phyloP scores from a whole-genome alignment of 2,888 invertebrate genomes.

The Cryptops parisi region DNA sequence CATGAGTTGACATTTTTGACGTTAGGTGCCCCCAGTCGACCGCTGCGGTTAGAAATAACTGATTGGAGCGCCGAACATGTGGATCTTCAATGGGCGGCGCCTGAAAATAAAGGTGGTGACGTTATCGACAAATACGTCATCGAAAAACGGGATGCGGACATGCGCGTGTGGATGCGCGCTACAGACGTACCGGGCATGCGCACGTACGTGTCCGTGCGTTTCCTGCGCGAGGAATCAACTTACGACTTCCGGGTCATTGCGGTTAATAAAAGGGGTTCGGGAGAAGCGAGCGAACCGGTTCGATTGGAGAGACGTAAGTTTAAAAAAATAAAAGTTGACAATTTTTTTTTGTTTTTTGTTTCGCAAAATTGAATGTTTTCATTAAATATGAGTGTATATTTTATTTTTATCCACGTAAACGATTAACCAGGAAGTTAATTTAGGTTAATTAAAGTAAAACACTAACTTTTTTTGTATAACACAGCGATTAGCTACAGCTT shows the following conservation, averaged over 20 bases:
- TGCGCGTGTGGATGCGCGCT: constrained; percentile 13
- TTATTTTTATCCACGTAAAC: too few relatives aligned
- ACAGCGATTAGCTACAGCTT: too few relatives aligned
- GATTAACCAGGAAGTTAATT: too few relatives aligned
- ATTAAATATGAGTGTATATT: too few relatives aligned
- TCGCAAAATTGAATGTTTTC: too few relatives aligned
- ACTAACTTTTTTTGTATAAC: too few relatives aligned
- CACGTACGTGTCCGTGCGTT: constrained; percentile 6
- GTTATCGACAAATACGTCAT: constrained; percentile 13
- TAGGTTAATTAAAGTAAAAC: too few relatives aligned
- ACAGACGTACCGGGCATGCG: constrained; percentile 7
- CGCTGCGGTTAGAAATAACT: constrained; percentile 3
- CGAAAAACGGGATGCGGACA: constrained; percentile 14
- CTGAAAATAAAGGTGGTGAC: constrained; percentile 7
- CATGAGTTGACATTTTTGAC: too few relatives aligned
- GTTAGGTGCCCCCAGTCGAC: constrained; percentile 12
- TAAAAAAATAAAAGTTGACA: too few relatives aligned
- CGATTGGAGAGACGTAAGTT: constrained; percentile 16
- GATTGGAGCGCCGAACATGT: constrained; percentile 14
- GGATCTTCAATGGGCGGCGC: constrained; percentile 13
- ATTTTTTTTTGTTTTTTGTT: too few relatives aligned
- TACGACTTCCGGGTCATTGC: constrained; percentile 17
- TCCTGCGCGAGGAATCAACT: constrained; percentile 14
- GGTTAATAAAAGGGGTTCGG: constrained; percentile 12
- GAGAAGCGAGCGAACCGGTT: constrained; percentile 15